Base-by-base conservation (phyloP, 2,888 invertebrate species). In the Meganola albula region DNA sequence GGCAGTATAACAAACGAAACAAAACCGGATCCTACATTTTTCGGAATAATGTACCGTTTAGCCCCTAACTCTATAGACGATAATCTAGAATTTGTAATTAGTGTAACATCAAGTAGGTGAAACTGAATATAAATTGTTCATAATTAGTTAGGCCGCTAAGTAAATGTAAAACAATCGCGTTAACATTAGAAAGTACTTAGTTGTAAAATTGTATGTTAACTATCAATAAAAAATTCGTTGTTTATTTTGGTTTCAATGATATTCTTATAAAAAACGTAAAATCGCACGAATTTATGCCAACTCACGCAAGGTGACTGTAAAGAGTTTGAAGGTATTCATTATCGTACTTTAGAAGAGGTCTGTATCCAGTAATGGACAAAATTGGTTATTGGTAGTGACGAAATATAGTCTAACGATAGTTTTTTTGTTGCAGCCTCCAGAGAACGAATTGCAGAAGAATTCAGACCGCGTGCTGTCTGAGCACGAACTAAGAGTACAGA, bases 401-500 rank as follows among this genome's bases (percentile, higher is more conserved):
- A 27, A 13, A 13, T 27, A 29, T n/a, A n/a, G n/a, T 30, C 8
- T 48, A 2, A 48, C 26, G 2, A 14, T 12, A 25, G 44, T 53
- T 39, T 32, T 11, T 42, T 80, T 78, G 69, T 84, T 83, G 1
- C 89, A 96, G 95, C 95, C 96, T 63, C 96, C 96, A 54, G 96
- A 97, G 87, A 97, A 97, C 91, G 95, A 96, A 79, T 89, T 96
- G 70, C 94, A 95, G 87, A 95, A 95, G 88, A 91, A 92, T 72
- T 90, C 90, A 51, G 93, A 93, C 69, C 90, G 94, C 41, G 92
- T 92, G 67, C 92, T 96, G 68, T 97, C 97, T 44, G 97, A 97
- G 86, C 96, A 97, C 86, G 97, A 98, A 82, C 88, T 97, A 50
- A 91, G 97, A 53, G 95, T 98, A 43, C 95, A 96, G 78, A 92